Conservation (phyloP, 2,888 invertebrate species). For the Diaprepes abbreviatus region DNA sequence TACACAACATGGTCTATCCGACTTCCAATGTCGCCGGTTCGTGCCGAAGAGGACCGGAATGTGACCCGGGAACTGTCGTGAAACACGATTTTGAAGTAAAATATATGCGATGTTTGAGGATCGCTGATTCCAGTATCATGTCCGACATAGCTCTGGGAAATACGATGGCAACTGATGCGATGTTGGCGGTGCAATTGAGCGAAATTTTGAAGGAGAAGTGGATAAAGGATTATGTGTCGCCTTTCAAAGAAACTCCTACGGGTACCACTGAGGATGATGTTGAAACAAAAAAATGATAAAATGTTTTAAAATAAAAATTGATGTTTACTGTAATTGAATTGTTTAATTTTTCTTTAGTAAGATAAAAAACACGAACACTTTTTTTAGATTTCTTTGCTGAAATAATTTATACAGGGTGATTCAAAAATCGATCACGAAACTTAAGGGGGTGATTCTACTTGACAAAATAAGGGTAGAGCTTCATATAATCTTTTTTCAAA, state of each 20-base stretch:
- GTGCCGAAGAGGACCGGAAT: constrained; percentile 62
- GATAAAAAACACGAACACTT: too few species aligned
- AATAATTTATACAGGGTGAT: too few species aligned
- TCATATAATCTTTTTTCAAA: too few species aligned
- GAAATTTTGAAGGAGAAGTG: constrained; percentile 65
- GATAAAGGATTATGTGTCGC: constrained; percentile 54
- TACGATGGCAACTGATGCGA: constrained; percentile 71
- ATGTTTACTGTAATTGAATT: too few species aligned
- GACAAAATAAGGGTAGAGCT: too few species aligned
- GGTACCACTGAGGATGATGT: neutral
- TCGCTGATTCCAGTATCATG: constrained; percentile 68
- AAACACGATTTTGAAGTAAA: constrained; percentile 65
- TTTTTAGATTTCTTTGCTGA: too few species aligned
- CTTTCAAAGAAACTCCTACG: neutral
- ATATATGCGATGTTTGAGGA: constrained; percentile 66
- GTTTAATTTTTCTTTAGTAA: too few species aligned
- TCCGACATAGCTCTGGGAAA: constrained; percentile 62
- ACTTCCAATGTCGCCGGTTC: constrained; percentile 55
- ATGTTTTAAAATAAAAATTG: too few species aligned
- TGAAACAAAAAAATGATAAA: neutral
- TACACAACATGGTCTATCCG: constrained; percentile 57
- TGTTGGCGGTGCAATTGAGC: constrained; percentile 71
- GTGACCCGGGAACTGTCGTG: constrained; percentile 64
- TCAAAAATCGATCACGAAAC: too few species aligned
- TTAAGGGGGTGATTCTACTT: too few species aligned